Base-by-base conservation (phyloP, 2,113 vertebrate species). In the Bungarus multicinctus region DNA sequence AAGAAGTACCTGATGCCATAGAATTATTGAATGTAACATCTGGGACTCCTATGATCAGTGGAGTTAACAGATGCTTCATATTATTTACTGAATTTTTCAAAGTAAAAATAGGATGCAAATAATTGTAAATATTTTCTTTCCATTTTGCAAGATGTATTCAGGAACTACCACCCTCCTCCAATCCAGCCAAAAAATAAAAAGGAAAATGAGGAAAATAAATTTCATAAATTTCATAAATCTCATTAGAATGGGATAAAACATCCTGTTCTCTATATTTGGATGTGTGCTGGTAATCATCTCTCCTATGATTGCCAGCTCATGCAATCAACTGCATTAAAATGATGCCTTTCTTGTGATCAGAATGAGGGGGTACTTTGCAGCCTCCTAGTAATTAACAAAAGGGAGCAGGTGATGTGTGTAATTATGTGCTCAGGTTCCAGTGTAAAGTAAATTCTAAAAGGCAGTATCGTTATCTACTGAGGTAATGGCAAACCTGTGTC, bases 381-480 rank as follows among this genome's bases (percentile, higher is more conserved):
- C 90, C 22, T 94, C 57, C 87, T 89, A 92, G 90, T 96, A 94
- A 95, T 96, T 94, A 96, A 96, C 96, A 93, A 95, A 97, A 96
- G 85, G 88, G 60, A 96, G 60, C 55, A 94, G 94, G 34, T 86
- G 6, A 94, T 55, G 8, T 94, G 50, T 91, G 45, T 93, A 92
- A 96, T 96, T 96, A 95, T 88, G 95, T 93, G 96, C 90, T 96
- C 94, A 89, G 94, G 64, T 96, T 96, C 95, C 93, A 95, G 90
- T 90, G 93, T 95, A 95, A 95, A 47, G 85, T 87, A 90, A 96
- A 95, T 92, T 90, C 64, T 94, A 58, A 58, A 5, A 92, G 34
- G n/a, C 5, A 4, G 18, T 85, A 92, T 95, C 54, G 92, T 91
- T 93, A 89, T 94, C 89, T 81, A 94, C 18, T 6, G n/a, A 94